Base-by-base conservation (phyloP, 2,113 vertebrate genomes). In the Callospermophilus lateralis region DNA sequence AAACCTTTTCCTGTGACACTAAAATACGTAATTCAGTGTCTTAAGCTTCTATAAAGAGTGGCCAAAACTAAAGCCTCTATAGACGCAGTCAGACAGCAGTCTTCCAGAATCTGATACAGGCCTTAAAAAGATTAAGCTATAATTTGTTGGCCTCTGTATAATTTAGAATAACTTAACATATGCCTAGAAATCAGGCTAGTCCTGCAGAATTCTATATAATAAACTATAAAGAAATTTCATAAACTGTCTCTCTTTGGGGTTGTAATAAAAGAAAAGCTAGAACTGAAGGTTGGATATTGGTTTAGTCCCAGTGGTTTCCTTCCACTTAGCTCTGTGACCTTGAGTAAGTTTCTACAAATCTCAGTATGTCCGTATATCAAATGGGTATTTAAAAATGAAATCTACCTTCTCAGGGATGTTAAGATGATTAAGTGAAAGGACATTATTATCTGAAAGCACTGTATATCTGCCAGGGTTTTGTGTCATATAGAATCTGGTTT, bases 1-100 rank as follows among this genome's bases (percentile, higher is more conserved):
- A 94, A 97, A 77, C 72, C 84, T 96, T 85, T 98, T 73, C 89
- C 83, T 96, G 76, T 84, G 67, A 30, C 48, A 86, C 39, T 51
- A 90, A 96, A 94, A 93, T 83, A 87, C 3, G 20, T 79, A 94
- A 95, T 65, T 96, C 84, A 19, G 61, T 28, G 72, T 70, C 92
- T 96, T 67, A 45, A 61, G 73, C 58, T 77, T 97, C 88, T 67
- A 65, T 67, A 63, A 97, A 89, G 76, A 94, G 90, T 24, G 20
- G 68, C 20, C 83, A 73, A 83, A 92, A 70, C 63, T 39, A n/a
- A 81, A 95, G 42, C 42, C 63, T 55, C 45, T 10, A 32, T 55
- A 85, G 34, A 90, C 84, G 76, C 8, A 5, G 37, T 51, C 19
- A 85, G 95, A 76, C 73, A 32, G 32, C 87, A 34, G 68, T 32